These are phyloP conservation scores for Sphaerophoria taeniata DNA, from an alignment of 2,888 invertebrate species.

Conservation along the genomic window DNA sequence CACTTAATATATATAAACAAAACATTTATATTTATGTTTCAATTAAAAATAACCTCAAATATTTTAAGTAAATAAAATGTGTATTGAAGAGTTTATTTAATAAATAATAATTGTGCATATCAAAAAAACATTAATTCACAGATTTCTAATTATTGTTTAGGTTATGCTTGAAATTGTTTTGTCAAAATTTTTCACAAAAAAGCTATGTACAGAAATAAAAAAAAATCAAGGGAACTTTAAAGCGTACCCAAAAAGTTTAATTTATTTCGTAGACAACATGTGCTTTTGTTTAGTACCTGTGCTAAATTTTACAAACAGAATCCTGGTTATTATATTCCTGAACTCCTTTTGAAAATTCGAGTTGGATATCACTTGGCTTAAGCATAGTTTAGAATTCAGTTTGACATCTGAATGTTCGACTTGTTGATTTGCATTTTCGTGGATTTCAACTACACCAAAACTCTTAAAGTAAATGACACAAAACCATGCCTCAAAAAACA, in stretches of 20 bases:
- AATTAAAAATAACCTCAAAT: not conserved
- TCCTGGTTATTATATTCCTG: too few species aligned
- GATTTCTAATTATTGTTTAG: not conserved
- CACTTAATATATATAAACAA: not conserved
- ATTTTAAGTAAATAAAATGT: not conserved
- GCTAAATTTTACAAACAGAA: too few species aligned
- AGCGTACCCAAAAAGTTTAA: not conserved
- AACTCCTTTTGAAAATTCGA: too few species aligned
- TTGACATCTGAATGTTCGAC: too few species aligned
- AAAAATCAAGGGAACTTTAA: not conserved
- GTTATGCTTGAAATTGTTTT: not conserved
- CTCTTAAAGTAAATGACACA: too few species aligned
- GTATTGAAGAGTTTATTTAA: not conserved
- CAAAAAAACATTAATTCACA: constrained; percentile 7
- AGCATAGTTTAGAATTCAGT: too few species aligned
- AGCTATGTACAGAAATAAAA: constrained; percentile 34
- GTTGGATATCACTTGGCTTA: too few species aligned
- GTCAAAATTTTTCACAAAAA: not conserved
- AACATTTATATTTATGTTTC: constrained; percentile 5
- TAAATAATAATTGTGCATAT: constrained; percentile 50
- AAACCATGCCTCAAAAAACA: too few species aligned
- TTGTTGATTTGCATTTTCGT: too few species aligned
- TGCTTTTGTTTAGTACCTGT: too few species aligned
- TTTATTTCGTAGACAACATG: not conserved
- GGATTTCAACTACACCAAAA: too few species aligned